These are phyloP conservation scores for Ochropleura leucogaster DNA, from an alignment of 2,888 invertebrate genomes.

Conservation along the genomic window DNA sequence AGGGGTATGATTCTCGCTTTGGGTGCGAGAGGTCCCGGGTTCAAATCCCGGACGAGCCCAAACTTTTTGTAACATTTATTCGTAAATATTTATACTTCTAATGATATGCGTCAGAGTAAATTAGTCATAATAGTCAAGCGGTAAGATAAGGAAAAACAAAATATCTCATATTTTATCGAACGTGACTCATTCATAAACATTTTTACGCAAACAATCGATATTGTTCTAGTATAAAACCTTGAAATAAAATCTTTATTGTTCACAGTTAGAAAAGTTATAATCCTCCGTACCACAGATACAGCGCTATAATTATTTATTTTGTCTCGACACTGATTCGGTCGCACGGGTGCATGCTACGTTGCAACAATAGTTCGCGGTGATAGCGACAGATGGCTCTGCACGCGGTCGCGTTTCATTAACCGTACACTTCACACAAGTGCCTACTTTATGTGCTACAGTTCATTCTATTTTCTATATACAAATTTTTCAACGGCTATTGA, in stretches of 20 bases:
- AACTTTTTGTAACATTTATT: conserved; percentile 26
- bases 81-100: background rate
- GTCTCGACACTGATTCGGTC: background rate
- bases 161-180: background rate
- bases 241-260: conserved; percentile 10
- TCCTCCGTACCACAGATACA: background rate
- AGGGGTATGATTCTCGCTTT: conserved; percentile 91
- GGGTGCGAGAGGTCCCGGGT: conserved; percentile 91
- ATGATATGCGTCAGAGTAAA: background rate
- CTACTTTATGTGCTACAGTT: background rate
- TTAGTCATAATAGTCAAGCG: background rate
- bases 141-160: background rate
- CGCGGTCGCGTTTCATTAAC: conserved; percentile 4
- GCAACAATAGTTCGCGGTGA: conserved; percentile 45
- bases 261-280: conserved; percentile 10
- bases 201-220: conserved; percentile 3
- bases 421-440: conserved; percentile 2
- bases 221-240: background rate
- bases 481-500: conserved; percentile 21
- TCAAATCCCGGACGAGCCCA: conserved; percentile 91
- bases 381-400: conserved; percentile 51
- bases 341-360: conserved; percentile 40
- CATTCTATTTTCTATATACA: conserved; percentile 11
- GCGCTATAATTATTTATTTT: background rate
- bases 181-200: background rate